These are phyloP conservation scores for Bufotes viridis DNA, from an alignment of 2,797 vertebrate genomes.

Conservation along the genomic window DNA sequence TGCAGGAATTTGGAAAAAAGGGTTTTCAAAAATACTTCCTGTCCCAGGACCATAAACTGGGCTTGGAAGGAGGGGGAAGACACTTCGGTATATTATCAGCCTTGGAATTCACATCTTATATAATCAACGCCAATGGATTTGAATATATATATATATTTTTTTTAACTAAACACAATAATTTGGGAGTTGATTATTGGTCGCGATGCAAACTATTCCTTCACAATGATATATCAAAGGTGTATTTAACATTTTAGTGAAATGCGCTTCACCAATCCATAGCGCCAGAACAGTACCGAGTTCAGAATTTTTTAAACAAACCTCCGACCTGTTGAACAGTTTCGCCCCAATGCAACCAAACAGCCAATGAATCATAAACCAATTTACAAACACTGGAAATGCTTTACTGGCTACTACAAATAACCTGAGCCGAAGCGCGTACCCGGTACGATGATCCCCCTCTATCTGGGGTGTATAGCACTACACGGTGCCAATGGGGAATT, in stretches of 20 bases:
- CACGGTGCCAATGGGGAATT: not conserved
- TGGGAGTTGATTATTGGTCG: no score
- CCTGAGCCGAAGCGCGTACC: not conserved
- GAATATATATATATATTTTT: no score
- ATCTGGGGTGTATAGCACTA: not conserved
- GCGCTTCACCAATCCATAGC: no score
- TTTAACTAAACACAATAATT: no score
- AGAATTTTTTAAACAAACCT: no score
- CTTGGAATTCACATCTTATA: not conserved
- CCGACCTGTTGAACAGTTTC: no score
- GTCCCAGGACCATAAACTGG: constrained; percentile 3
- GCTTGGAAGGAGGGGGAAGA: not conserved
- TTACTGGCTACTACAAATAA: not conserved
- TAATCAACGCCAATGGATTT: no score
- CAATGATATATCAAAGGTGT: no score
- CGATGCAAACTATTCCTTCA: no score
- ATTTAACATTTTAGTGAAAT: no score
- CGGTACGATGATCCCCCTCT: no score
- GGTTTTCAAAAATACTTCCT: not conserved
- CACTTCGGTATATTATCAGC: not conserved
- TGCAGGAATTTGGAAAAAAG: not conserved
- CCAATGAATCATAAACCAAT: not conserved
- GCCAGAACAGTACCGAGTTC: no score
- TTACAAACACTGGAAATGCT: not conserved
- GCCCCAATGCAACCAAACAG: not conserved